Percentiles rank a stretch among this genome's conserved stretches.
Conservation (phyloP, 2,888 invertebrate genomes). For the Dasysyrphus tricinctus region DNA sequence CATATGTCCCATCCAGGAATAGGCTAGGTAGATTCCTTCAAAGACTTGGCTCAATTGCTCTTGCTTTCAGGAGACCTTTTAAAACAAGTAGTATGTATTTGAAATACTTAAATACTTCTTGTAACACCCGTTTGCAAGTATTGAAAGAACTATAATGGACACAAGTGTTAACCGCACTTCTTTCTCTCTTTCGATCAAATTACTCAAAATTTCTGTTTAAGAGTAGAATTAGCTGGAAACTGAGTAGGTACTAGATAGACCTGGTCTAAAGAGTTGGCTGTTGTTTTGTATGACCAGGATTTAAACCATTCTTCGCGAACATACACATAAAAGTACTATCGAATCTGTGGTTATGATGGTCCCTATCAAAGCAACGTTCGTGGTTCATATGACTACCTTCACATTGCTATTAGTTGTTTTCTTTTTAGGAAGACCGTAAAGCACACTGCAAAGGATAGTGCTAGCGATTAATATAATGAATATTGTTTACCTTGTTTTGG, state of each 20-base stretch:
- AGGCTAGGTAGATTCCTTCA: too few relatives aligned
- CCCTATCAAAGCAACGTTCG: neutral
- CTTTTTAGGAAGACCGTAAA: neutral
- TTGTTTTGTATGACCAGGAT: neutral
- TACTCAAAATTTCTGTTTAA: constrained; percentile 27
- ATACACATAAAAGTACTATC: neutral
- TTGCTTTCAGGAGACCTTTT: too few relatives aligned
- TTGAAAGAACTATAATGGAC: neutral
- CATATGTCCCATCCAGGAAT: too few relatives aligned
- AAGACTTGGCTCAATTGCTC: too few relatives aligned
- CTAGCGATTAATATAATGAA: constrained; percentile 61
- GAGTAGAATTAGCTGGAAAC: constrained; percentile 42
- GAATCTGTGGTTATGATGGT: constrained; percentile 33
- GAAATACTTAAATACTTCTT: neutral
- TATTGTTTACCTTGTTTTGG: constrained; percentile 10
- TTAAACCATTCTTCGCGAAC: constrained; percentile 22
- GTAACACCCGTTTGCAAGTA: neutral
- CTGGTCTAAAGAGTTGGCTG: neutral
- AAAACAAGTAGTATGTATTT: too few relatives aligned
- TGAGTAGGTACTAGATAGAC: constrained; percentile 27
- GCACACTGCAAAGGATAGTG: constrained; percentile 15
- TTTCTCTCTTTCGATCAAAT: constrained; percentile 30
- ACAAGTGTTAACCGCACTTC: constrained; percentile 60
- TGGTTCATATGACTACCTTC: too few relatives aligned
- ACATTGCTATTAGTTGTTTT: constrained; percentile 10